Base-by-base conservation (phyloP, 2,888 invertebrate species). In the Colostygia pectinataria region DNA sequence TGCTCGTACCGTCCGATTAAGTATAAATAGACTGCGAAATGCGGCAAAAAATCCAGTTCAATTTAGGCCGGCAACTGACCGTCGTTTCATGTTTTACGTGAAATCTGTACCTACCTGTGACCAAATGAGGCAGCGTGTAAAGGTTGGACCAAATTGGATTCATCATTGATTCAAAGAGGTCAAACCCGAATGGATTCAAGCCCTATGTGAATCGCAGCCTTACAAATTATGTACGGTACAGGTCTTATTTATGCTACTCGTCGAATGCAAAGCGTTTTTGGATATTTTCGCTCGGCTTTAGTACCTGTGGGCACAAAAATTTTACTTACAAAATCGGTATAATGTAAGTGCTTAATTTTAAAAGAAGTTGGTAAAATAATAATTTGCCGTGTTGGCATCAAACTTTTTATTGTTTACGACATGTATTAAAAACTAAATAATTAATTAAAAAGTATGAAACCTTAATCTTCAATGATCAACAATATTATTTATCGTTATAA, bases 151-250 rank as follows among this genome's bases (percentile, higher is more conserved):
- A 73, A 79, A 83, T 82, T 83, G 77, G 73, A 80, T 80, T 82
- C 80, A 80, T 83, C 78, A 81, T 75, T 80, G 75, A 84, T 83
- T 82, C 81, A 83, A 71, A 76, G 76, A 78, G 82, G 81, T 80
- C 77, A 78, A 68, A 66, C 71, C 67, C 51, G 48, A 65, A 66
- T 65, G 70, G 68, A 69, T 68, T 64, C 63, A 55, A 63, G 59
- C 66, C 64, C 63, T 68, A 31, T 44, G 64, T 54, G 66, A 65
- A 74, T 71, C 61, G 66, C 61, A 47, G 59, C 69, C 65, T 70
- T 68, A 61, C 65, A 69, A 70, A 75, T 68, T 59, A 50, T 54
- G 47, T 31, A 52, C 38, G 44, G 24, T 36, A 40, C 39, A 45
- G 42, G 46, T 46, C 42, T 39, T 52, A 52, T 46, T 52, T 52